These are phyloP conservation scores for Eubasilissa regina DNA, from an alignment of 1,140 invertebrate genomes.

Conservation along the genomic window DNA sequence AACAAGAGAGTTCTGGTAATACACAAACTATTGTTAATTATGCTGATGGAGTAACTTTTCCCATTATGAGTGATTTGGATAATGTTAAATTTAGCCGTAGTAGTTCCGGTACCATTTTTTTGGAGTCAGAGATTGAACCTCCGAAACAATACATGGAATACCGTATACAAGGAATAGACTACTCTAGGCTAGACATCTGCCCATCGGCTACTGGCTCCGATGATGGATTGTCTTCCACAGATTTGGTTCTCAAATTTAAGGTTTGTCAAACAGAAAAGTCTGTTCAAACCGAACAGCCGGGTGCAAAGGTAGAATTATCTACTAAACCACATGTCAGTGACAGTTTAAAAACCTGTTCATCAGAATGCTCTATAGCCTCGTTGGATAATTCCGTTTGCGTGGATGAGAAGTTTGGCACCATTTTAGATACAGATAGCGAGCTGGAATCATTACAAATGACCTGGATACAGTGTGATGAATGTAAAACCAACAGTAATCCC, in stretches of 20 bases:
- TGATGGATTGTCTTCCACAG: constrained; percentile 66
- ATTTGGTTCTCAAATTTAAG: constrained; percentile 70
- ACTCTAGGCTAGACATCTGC: constrained; percentile 65
- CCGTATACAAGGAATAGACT: constrained; percentile 66
- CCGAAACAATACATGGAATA: constrained; percentile 72
- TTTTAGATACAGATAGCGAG: constrained; percentile 42
- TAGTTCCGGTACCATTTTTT: constrained; percentile 69
- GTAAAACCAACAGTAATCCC: constrained; percentile 47
- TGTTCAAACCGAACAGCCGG: constrained; percentile 69
- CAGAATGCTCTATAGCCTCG: constrained; percentile 7
- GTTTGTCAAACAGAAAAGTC: constrained; percentile 70
- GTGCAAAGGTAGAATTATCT: constrained; percentile 5
- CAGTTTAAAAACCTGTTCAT: not conserved
- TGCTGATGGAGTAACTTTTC: constrained; percentile 80
- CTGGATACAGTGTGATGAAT: constrained; percentile 58
- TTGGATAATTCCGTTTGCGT: constrained; percentile 8
- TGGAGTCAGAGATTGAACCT: constrained; percentile 64
- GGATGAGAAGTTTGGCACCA: constrained; percentile 18
- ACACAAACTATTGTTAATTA: constrained; percentile 65
- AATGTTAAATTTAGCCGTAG: constrained; percentile 71
- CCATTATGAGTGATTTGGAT: constrained; percentile 78
- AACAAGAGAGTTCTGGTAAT: constrained; percentile 71
- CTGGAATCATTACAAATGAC: constrained; percentile 47
- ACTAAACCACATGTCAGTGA: not conserved
- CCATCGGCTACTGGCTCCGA: constrained; percentile 66